Evolutionary conservation across 1,140 invertebrate species (phyloP).

Genomic region (Drosophila pectinifera): DNA sequence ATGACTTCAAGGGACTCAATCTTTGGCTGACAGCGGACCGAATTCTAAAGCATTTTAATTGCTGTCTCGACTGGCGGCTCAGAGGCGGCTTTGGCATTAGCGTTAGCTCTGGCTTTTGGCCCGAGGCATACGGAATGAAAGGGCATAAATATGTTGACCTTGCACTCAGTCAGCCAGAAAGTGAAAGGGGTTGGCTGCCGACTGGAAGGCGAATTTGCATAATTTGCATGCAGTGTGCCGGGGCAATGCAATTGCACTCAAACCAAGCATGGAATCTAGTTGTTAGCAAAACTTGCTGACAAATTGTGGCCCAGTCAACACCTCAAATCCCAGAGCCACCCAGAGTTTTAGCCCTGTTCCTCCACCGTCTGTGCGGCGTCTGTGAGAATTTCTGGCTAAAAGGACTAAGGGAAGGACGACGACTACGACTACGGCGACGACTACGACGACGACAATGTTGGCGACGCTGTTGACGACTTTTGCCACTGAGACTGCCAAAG

Average conservation of each 20-base stretch:
- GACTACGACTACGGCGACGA: constrained; percentile 5
- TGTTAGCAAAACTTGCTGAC: constrained; percentile 71
- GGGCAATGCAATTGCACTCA: constrained; percentile 43
- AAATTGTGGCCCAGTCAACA: constrained; percentile 68
- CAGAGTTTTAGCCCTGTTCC: constrained; percentile 12
- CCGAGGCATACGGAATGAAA: constrained; percentile 21
- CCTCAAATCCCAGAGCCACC: constrained; percentile 37
- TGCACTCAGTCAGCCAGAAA: constrained; percentile 68
- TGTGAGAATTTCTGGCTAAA: constrained; percentile 27
- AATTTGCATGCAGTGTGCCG: constrained; percentile 59
- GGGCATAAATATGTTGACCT: constrained; percentile 72
- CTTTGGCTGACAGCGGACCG: constrained; percentile 45
- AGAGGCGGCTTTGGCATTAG: constrained; percentile 6
- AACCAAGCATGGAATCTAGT: constrained; percentile 58
- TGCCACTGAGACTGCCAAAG: constrained; percentile 79
- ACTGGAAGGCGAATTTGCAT: constrained; percentile 67
- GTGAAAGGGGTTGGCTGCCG: constrained; percentile 52
- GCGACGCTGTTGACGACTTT: constrained; percentile 68
- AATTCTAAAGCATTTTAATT: constrained; percentile 66
- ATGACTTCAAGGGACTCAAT: constrained; percentile 53
- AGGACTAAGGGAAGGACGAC: constrained; percentile 60
- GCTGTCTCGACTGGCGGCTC: constrained; percentile 35
- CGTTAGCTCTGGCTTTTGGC: constrained; percentile 5
- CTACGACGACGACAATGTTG: constrained; percentile 36
- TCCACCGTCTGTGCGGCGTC: constrained; percentile 55